A percentile compares a stretch with the other conserved stretches of the same genome.
These are phyloP conservation scores for Thalassoma bifasciatum DNA, from an alignment of 2,113 vertebrate genomes.

Conservation along the genomic window DNA sequence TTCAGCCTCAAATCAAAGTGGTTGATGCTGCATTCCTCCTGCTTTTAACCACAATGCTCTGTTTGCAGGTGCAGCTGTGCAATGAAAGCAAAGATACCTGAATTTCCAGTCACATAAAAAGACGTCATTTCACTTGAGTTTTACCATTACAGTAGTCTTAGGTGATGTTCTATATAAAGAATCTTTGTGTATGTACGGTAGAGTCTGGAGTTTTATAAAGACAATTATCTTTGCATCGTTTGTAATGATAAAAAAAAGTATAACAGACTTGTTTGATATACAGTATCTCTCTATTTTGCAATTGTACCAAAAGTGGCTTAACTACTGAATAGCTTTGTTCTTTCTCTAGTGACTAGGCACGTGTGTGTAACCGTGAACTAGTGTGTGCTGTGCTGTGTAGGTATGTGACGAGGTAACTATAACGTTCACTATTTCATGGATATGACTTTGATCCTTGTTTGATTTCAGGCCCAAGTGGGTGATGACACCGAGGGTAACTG, in stretches of 20 bases:
- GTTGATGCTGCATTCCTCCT: constrained; percentile 18
- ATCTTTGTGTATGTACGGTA: constrained; percentile 88
- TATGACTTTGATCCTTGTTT: constrained; percentile 78
- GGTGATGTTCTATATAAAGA: constrained; percentile 85
- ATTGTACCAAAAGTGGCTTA: constrained; percentile 99
- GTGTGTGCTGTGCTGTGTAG: constrained; percentile 82
- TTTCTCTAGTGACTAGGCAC: constrained; percentile 85
- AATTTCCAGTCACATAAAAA: constrained; percentile 81
- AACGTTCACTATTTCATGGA: constrained; percentile 79
- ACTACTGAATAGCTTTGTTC: constrained; percentile 89
- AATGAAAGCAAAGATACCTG: constrained; percentile 1
- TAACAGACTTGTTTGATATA: constrained; percentile 91
- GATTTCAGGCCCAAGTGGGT: constrained; percentile 67
- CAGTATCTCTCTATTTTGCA: constrained; percentile 90
- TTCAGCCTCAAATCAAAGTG: constrained; percentile 7
- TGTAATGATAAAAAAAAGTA: constrained; percentile 85
- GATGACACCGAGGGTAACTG: constrained; percentile 71
- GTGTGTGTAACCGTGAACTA: constrained; percentile 84
- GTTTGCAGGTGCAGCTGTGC: constrained; percentile 12
- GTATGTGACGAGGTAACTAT: constrained; percentile 83
- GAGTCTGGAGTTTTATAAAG: constrained; percentile 96
- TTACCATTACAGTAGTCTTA: constrained; percentile 89
- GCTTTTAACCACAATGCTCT: constrained; percentile 38
- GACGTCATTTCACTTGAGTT: constrained; percentile 83
- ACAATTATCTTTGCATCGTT: constrained; percentile 95